These are phyloP conservation scores for Pseudomyrmex concolor DNA, from an alignment of 1,140 invertebrate genomes.

Conservation along the genomic window DNA sequence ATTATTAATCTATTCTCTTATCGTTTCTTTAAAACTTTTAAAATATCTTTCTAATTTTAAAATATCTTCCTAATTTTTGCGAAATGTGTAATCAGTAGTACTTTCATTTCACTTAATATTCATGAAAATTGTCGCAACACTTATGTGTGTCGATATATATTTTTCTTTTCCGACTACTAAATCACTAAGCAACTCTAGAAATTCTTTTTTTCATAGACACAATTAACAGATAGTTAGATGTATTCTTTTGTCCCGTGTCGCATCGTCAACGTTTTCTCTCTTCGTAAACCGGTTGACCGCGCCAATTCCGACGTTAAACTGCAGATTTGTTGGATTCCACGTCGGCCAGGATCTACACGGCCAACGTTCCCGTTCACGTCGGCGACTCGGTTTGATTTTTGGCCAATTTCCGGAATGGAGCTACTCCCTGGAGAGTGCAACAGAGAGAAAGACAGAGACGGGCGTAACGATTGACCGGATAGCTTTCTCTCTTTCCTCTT, in stretches of 20 bases:
- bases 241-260: conserved; percentile 41
- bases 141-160: conserved; percentile 5
- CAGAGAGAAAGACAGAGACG: conserved; percentile 50
- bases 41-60: too few species aligned
- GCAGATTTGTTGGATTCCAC: conserved; percentile 52
- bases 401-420: conserved; percentile 53
- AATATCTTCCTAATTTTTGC: too few species aligned
- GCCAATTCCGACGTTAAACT: conserved; percentile 57
- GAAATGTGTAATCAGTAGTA: too few species aligned
- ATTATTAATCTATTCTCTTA: background rate
- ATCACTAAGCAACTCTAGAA: background rate
- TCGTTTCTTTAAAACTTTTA: background rate
- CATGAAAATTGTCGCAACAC: background rate
- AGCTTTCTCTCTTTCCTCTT: conserved; percentile 6
- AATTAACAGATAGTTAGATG: background rate
- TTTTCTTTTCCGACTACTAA: background rate
- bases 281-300: conserved; percentile 13
- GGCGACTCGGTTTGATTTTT: conserved; percentile 56
- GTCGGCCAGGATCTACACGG: conserved; percentile 44
- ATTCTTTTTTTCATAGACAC: too few species aligned
- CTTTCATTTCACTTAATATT: background rate
- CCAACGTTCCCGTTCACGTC: conserved; percentile 34
- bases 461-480: background rate
- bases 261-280: conserved; percentile 39
- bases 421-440: conserved; percentile 4